These are phyloP conservation scores for Baryphthengus martii DNA, from an alignment of 2,113 vertebrate genomes.

Conservation along the genomic window DNA sequence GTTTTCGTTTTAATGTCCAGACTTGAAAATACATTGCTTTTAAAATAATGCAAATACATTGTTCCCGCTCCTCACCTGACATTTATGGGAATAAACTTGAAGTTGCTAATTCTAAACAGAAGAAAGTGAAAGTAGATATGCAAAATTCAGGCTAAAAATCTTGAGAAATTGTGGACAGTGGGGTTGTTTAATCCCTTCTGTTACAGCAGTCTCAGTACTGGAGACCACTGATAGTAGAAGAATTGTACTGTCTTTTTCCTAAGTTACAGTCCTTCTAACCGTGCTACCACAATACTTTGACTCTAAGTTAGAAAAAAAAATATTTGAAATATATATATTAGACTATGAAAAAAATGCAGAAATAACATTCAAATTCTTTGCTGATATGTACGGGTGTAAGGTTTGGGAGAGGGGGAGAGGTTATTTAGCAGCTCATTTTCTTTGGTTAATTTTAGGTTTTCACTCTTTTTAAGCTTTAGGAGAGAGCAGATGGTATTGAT, in stretches of 20 bases:
- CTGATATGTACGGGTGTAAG: background rate
- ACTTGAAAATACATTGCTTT: background rate
- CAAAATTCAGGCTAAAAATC: background rate
- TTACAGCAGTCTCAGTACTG: background rate
- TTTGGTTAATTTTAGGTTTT: constrained; percentile 52
- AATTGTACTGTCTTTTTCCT: background rate
- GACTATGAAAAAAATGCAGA: background rate
- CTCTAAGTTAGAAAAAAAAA: background rate
- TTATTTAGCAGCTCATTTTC: constrained; percentile 11
- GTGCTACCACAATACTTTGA: background rate
- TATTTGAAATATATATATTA: background rate
- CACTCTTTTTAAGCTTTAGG: background rate
- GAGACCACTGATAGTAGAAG: background rate
- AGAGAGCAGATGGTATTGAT: constrained; percentile 61
- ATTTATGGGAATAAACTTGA: background rate
- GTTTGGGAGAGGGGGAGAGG: background rate
- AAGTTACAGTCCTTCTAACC: background rate
- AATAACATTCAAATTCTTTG: background rate
- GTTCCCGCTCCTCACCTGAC: background rate
- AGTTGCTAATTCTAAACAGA: background rate
- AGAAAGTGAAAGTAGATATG: background rate
- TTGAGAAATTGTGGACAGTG: background rate
- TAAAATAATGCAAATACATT: background rate
- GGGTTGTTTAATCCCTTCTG: background rate
- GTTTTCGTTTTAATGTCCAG: background rate